These are phyloP conservation scores for Megathymus violae DNA, from an alignment of 1,140 invertebrate species.

Conservation along the genomic window DNA sequence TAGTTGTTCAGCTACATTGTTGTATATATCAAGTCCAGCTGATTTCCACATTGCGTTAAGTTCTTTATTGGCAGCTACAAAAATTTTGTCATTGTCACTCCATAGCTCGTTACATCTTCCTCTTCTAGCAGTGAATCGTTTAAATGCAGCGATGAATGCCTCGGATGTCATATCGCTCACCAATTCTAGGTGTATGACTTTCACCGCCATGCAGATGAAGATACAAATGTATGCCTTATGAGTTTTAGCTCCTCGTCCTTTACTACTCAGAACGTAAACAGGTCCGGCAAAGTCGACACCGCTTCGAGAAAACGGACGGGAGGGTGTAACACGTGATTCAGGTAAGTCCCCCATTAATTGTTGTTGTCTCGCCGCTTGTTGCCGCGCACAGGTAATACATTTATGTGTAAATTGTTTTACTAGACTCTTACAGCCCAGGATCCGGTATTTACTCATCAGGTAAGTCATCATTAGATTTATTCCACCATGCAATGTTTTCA, in stretches of 20 bases:
- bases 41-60: constrained; percentile 9
- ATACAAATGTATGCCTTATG: constrained; percentile 35
- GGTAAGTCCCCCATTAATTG: constrained; percentile 30
- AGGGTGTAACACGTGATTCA: constrained; percentile 8
- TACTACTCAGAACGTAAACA: constrained; percentile 15
- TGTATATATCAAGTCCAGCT: constrained; percentile 1
- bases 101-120: constrained; percentile 35
- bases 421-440: constrained; percentile 8
- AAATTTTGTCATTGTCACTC: constrained; percentile 40
- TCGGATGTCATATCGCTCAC: constrained; percentile 29
- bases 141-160: constrained; percentile 39
- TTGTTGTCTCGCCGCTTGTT: background rate
- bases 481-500: constrained; percentile 24
- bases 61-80: constrained; percentile 37
- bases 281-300: constrained; percentile 35
- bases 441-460: constrained; percentile 23
- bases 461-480: constrained; percentile 21
- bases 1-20: background rate
- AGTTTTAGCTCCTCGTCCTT: constrained; percentile 30
- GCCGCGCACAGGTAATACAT: constrained; percentile 28
- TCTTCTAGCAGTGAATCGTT: constrained; percentile 36
- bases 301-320: constrained; percentile 14
- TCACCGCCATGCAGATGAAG: constrained; percentile 38
- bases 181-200: constrained; percentile 39
- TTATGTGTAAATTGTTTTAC: constrained; percentile 17